Base-by-base conservation (phyloP, 2,797 vertebrate species). In the Galago senegalensis region DNA sequence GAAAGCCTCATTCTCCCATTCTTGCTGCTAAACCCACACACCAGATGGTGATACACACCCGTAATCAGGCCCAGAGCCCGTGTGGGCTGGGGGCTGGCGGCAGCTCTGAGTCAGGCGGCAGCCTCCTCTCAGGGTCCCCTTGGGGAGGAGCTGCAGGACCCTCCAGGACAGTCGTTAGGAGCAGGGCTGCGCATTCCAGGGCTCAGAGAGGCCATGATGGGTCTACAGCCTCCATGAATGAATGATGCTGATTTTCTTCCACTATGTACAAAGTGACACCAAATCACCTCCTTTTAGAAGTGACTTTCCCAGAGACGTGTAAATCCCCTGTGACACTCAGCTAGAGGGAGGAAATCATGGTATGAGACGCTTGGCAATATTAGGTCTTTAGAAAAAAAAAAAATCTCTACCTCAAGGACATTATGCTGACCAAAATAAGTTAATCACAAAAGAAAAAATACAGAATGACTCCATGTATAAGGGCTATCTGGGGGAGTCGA, bases 41-140 rank as follows among this genome's bases (percentile, higher is more conserved):
- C 91, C 97, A 97, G 96, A 98, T 97, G 97, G 95, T 40, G 46
- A 53, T 9, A 87, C 65, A 91, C 75, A 95, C 86, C 67, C 61
- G 0, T 87, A 89, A 95, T 94, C 93, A 91, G 95, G 87, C 2
- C 4, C 70, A 67, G 92, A 92, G 94, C 85, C 53, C 1, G 11
- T 61, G 94, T 87, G 96, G 95, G 94, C 56, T 0, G 37, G 91
- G 95, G 91, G 86, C 84, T 70, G 89, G 92, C 4, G 1, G 85
- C 46, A 58, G 92, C 87, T 69, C 87, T 96, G 95, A 95, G 91
- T 97, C 94, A 97, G 88, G 60, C 40, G 17, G 49, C 82, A 89
- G 95, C 94, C 82, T 94, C 76, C 61, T 80, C 72, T 17, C 58
- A 60, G 5, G 20, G 49, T 29, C 46, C 46, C 94, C 75, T 49